These are phyloP conservation scores for Cyrtodaria siliqua DNA, from an alignment of 2,888 invertebrate genomes.

Conservation along the genomic window DNA sequence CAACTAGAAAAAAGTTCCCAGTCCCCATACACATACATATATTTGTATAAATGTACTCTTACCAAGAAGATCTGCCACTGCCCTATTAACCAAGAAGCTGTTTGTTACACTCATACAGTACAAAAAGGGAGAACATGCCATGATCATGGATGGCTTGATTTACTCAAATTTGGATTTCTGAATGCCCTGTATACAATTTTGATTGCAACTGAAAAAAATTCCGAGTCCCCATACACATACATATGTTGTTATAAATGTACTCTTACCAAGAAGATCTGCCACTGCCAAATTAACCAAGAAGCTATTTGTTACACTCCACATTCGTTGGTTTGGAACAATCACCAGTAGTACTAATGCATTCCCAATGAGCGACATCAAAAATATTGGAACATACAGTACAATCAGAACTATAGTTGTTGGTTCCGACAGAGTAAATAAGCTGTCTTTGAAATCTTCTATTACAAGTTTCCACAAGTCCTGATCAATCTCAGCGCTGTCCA, in stretches of 20 bases:
- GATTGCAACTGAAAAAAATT: too few relatives aligned
- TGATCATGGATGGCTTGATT: too few relatives aligned
- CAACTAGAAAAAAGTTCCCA: too few relatives aligned
- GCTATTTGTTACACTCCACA: slow-evolving; percentile 81
- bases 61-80: slow-evolving; percentile 80
- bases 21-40: too few relatives aligned
- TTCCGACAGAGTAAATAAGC: slow-evolving; percentile 67
- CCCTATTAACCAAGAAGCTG: slow-evolving; percentile 80
- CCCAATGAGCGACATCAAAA: slow-evolving; percentile 75
- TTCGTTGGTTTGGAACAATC: slow-evolving; percentile 73
- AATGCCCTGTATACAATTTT: too few relatives aligned
- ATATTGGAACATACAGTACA: slow-evolving; percentile 73
- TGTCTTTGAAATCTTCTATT: slow-evolving; percentile 64
- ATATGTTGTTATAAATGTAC: too few relatives aligned
- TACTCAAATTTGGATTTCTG: too few relatives aligned
- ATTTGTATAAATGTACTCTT: slow-evolving; percentile 40
- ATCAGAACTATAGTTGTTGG: slow-evolving; percentile 73
- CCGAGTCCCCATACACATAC: too few relatives aligned
- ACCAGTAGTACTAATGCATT: slow-evolving; percentile 77
- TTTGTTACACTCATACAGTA: slow-evolving; percentile 81
- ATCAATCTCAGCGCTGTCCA: slow-evolving; percentile 1
- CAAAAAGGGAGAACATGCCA: too few relatives aligned
- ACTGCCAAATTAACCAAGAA: slow-evolving; percentile 80
- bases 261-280: slow-evolving; percentile 79
- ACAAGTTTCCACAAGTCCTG: slow-evolving; percentile 50